These are phyloP conservation scores for Phortica variegata DNA, from an alignment of 1,140 invertebrate species.

Conservation along the genomic window DNA sequence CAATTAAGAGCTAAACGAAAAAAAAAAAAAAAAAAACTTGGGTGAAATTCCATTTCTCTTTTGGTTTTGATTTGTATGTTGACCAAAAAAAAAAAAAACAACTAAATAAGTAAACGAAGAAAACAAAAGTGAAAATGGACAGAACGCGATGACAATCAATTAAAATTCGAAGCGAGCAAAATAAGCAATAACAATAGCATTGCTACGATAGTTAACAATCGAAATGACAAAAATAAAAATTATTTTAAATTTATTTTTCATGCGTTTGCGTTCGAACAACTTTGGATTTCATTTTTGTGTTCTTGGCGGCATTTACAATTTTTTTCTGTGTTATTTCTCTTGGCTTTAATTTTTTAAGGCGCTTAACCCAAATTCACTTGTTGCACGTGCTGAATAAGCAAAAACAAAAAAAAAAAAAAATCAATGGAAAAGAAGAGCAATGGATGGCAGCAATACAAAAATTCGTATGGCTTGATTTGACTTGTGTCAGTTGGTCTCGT, in stretches of 20 bases:
- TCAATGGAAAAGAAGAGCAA: slow-evolving; percentile 15
- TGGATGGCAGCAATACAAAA: slow-evolving; percentile 33
- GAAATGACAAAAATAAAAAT: slow-evolving; percentile 9
- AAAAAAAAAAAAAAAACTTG: slow-evolving; percentile 21
- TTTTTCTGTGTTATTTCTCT: slow-evolving; percentile 24
- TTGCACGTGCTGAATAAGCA: slow-evolving; percentile 53
- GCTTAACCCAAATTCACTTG: slow-evolving; percentile 54
- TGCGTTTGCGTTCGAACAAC: slow-evolving; percentile 6
- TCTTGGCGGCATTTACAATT: slow-evolving; percentile 3
- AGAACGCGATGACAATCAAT: slow-evolving; percentile 40
- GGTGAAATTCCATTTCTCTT: slow-evolving; percentile 54
- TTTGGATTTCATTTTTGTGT: slow-evolving; percentile 10
- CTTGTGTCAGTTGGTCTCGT: slow-evolving; percentile 8
- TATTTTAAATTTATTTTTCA: slow-evolving; percentile 43
- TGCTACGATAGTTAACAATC: slow-evolving; percentile 9
- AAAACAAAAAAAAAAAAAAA: slow-evolving; percentile 22
- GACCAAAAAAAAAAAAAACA: slow-evolving; percentile 28
- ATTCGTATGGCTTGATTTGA: slow-evolving; percentile 14
- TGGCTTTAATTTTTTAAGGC: slow-evolving; percentile 32
- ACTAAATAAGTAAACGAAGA: too few relatives aligned
- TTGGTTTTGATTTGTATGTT: slow-evolving; percentile 29
- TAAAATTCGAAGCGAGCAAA: slow-evolving; percentile 46
- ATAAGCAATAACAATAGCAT: neutral
- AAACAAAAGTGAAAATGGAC: slow-evolving; percentile 53
- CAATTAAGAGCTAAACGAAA: slow-evolving; percentile 16